Evolutionary conservation across 2,888 invertebrate species (phyloP), one percentile per base, ranked within the genome.

Genomic region (Candidula unifasciata): DNA sequence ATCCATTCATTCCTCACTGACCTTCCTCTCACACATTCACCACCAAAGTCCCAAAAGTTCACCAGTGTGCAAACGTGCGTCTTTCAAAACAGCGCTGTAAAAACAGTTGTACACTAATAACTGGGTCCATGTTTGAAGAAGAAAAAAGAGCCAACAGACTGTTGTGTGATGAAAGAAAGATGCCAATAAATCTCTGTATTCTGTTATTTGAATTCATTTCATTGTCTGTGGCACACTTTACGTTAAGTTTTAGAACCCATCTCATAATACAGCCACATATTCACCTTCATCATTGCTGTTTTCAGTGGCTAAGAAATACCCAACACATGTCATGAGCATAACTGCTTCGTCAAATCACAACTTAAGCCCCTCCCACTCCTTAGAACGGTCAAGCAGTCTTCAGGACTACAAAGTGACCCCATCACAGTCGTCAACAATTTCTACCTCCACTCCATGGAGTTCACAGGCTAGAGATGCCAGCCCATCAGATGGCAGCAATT

Each of bases 391-490:
- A 33, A 81, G 54, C 24, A 73, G 33, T 30, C 74, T 66, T n/a
- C 82, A 82, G 66, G 82, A 82, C 30, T 82, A 52, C 66, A 82
- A 82, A 57, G 33, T 76, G 18, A 82, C 82, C 2, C 76, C 82
- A 18, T 85, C 83, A 69, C 80, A 87, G 60, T 87, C 85, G 73
- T 81, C 89, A 84, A 83, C 88, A 33, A 73, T 80, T 24, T 73
- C 84, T 27, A 74, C 84, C 27, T 83, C 83, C 18, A 78, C 83
- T n/a, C 78, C 83, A 2, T 82, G 82, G 78, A 71, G 54, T n/a
- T 78, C 69, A 33, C 78, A 78, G 27, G 35, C 35, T 13, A 76
- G 78, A 21, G 76, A 66, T 57, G 66, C 37, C 54, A 71, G 78
- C 27, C 83, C 68, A 13, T 74, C 82, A 57, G 79, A 78, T 33